Conservation (phyloP, 2,888 invertebrate species). For the Mythimna pallens region DNA sequence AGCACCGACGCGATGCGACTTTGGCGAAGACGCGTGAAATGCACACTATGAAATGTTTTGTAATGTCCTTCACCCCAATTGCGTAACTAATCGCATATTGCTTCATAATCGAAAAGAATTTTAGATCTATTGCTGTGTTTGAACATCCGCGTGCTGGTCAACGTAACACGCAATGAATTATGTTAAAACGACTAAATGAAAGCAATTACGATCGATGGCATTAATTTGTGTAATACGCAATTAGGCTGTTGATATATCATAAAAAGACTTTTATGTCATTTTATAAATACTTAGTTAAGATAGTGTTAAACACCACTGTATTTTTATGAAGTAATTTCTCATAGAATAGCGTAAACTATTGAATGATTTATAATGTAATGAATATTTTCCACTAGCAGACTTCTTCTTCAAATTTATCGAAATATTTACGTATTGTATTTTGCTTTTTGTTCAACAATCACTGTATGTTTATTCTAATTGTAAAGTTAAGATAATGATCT, state of each 20-base stretch:
- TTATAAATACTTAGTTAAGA: slow-evolving; percentile 45
- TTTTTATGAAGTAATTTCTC: slow-evolving; percentile 49
- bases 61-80: slow-evolving; percentile 24
- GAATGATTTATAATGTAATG: slow-evolving; percentile 44
- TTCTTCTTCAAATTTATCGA: slow-evolving; percentile 21
- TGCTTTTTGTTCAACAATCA: slow-evolving; percentile 40
- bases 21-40: slow-evolving; percentile 71
- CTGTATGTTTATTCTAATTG: slow-evolving; percentile 22
- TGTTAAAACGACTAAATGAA: not conserved
- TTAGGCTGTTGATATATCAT: slow-evolving; percentile 24
- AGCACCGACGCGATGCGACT: slow-evolving; percentile 76
- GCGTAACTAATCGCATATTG: not conserved
- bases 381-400: slow-evolving; percentile 29
- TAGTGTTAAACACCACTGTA: slow-evolving; percentile 55
- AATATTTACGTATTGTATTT: slow-evolving; percentile 46
- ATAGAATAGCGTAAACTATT: slow-evolving; percentile 35
- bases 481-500: slow-evolving; percentile 42
- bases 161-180: not conserved
- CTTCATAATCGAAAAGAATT: not conserved
- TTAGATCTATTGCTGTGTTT: not conserved
- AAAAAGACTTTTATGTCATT: slow-evolving; percentile 24
- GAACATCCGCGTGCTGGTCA: not conserved
- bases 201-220: not conserved
- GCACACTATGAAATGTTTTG: slow-evolving; percentile 32
- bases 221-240: not conserved